Evolutionary conservation across 2,113 vertebrate genomes (phyloP), one percentile per base, ranked within the genome.

Genomic region (Oceanodroma tethys): DNA sequence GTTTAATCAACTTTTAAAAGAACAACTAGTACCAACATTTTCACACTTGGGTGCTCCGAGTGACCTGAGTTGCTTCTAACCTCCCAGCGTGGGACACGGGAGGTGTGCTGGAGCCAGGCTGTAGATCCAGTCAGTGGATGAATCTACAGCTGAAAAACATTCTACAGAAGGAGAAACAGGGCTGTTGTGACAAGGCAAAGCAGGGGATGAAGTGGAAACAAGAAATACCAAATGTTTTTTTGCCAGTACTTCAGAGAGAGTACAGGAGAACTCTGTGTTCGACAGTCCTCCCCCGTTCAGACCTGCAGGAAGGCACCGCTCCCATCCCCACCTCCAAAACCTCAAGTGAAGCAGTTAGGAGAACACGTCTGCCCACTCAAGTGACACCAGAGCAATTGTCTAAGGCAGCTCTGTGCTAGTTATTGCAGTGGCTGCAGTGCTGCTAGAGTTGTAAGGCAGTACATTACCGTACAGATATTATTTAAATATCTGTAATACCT

Each of bases 11-110:
- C 63, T 92, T 92, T 73, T 86, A 88, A 89, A 95, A 78, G 52
- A 47, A 47, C 43, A 48, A 72, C 79, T 59, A 30, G 53, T 74
- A 59, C 14, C 38, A 74, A 40, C 18, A 25, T 43, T 92, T 86
- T 88, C 55, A 67, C 40, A 17, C 32, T 86, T 0, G 0, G 27
- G 10, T 83, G 43, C 67, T 90, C 48, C 56, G 43, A 47, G 63
- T 36, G 67, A 73, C 45, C 26, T 3, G 13, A 55, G 68, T 38
- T 63, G 47, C 45, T 88, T 84, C 45, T 47, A 21, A 70, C 25
- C 40, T 76, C n/a, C 30, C 47, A 53, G 59, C 1, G 3, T 0
- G 5, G 36, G 36, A 58, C 38, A 59, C 0, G 0, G 48, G 63
- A 66, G 25, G 5, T 78, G 10, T 83, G 83, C 40, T 76, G 63